These are phyloP conservation scores for Asarcornis scutulata DNA, from an alignment of 2,113 vertebrate genomes.

Conservation along the genomic window DNA sequence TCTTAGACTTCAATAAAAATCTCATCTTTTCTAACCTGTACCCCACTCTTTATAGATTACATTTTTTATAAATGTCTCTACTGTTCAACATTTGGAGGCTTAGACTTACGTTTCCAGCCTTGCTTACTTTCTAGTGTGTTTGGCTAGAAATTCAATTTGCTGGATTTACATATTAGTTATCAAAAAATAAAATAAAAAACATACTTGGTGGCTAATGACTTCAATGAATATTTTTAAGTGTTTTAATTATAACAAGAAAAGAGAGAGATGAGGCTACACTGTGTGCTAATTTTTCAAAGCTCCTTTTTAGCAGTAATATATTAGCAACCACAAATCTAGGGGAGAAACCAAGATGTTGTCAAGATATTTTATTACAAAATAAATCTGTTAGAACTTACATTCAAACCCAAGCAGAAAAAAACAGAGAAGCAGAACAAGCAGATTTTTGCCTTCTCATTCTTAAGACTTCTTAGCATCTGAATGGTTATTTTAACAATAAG, in stretches of 20 bases:
- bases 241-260: neutral
- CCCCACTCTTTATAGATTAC: neutral
- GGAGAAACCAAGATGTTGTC: neutral
- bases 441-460: neutral
- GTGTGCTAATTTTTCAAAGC: neutral
- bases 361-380: constrained; percentile 19
- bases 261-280: neutral
- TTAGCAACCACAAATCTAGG: neutral
- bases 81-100: constrained; percentile 5
- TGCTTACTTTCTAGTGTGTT: neutral
- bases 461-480: neutral
- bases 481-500: neutral
- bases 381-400: neutral
- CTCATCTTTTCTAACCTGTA: neutral
- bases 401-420: constrained; percentile 6
- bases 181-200: neutral
- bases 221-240: neutral
- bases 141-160: constrained; percentile 31
- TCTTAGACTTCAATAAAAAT: neutral
- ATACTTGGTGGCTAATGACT: neutral
- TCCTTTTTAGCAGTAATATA: neutral
- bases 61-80: neutral
- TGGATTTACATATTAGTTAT: constrained; percentile 15
- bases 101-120: neutral
- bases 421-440: neutral